Conservation (phyloP, 2,797 vertebrate genomes). For the Sebastes iracundus region DNA sequence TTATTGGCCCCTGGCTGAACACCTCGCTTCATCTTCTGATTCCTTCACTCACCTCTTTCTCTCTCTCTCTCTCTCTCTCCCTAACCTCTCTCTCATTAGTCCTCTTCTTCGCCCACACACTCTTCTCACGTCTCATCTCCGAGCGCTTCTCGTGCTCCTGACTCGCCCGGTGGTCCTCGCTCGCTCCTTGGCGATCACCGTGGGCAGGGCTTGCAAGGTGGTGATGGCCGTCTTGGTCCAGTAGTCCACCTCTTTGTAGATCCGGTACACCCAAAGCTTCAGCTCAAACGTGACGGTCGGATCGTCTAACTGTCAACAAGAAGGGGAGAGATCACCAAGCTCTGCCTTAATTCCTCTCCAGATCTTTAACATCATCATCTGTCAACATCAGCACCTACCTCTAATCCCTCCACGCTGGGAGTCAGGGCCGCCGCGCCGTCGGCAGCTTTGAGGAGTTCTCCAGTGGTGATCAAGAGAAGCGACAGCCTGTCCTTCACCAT, state of each 20-base stretch:
- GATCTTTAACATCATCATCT: background rate
- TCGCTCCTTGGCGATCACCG: conserved; percentile 20
- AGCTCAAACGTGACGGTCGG: conserved; percentile 63
- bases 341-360: background rate
- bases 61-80: background rate
- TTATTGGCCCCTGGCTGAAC: background rate
- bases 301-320: conserved; percentile 51
- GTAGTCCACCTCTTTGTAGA: conserved; percentile 79
- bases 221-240: conserved; percentile 72
- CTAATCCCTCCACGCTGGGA: conserved; percentile 41
- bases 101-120: background rate
- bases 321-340: conserved; percentile 1
- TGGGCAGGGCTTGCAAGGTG: conserved; percentile 59
- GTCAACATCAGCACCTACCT: conserved; percentile 66
- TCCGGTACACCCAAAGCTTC: conserved; percentile 80
- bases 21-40: background rate
- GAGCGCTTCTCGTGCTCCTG: conserved; percentile 43
- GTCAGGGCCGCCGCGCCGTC: conserved; percentile 39
- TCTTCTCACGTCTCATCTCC: conserved; percentile 32
- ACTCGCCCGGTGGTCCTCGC: conserved; percentile 6
- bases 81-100: background rate
- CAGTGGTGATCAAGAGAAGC: conserved; percentile 62
- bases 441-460: conserved; percentile 68
- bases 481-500: conserved; percentile 73
- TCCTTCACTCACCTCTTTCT: background rate